Percentiles rank a stretch among this genome's conserved stretches.
Evolutionary conservation across 92 coral and sea anemone genomes (phyloP).

Genomic region (Pocillopora meandrina): DNA sequence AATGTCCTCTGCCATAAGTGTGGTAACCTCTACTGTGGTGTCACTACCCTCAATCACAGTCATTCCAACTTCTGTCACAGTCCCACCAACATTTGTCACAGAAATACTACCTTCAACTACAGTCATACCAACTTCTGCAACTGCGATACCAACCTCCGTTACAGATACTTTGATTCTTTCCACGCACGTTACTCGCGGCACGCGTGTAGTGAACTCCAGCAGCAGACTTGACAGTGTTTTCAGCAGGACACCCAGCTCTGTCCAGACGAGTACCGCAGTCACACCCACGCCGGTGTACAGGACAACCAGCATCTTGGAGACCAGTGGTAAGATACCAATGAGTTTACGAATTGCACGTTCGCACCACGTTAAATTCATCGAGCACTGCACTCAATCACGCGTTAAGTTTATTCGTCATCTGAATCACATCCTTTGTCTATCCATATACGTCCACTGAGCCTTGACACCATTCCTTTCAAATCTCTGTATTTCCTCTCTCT

Average conservation of each 20-base stretch:
- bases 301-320: slow-evolving; percentile 2
- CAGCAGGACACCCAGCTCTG: slow-evolving; percentile 5
- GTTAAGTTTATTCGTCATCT: not conserved
- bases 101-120: not conserved
- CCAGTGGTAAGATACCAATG: slow-evolving; percentile 27
- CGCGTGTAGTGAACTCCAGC: slow-evolving; percentile 6
- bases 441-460: too few relatives aligned
- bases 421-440: not conserved
- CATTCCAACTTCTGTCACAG: slow-evolving; percentile 21
- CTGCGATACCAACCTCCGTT: not conserved
- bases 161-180: not conserved
- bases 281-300: slow-evolving; percentile 13
- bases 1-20: not conserved
- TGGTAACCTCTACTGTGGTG: slow-evolving; percentile 2
- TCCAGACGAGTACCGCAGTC: slow-evolving; percentile 23
- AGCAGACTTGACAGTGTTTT: slow-evolving; percentile 8
- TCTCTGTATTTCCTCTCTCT: not conserved
- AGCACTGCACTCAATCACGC: not conserved
- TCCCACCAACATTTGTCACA: not conserved
- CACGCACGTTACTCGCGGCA: not conserved
- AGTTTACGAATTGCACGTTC: slow-evolving; percentile 4
- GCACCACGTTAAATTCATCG: slow-evolving; percentile 5
- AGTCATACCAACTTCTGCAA: not conserved
- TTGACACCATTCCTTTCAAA: not conserved
- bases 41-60: not conserved